Percentiles rank a stretch among this genome's conserved stretches.
These are phyloP conservation scores for Xerus inauris DNA, from an alignment of 2,113 vertebrate genomes.

Conservation along the genomic window DNA sequence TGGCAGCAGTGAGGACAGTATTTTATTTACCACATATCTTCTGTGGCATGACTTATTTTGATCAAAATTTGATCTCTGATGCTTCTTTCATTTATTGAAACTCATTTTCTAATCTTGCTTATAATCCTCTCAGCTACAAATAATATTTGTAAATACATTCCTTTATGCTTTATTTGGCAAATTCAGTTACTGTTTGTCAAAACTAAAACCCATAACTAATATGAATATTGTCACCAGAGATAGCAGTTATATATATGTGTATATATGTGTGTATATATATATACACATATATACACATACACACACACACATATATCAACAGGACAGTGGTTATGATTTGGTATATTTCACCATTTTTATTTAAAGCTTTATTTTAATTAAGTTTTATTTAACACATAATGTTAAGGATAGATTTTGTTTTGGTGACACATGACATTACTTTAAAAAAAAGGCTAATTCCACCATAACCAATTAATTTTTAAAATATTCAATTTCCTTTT, in stretches of 20 bases:
- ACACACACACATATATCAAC: not conserved
- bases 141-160: not conserved
- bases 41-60: not conserved
- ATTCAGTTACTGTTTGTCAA: not conserved
- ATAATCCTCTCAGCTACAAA: not conserved
- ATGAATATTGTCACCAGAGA: not conserved
- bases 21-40: not conserved
- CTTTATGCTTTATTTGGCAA: not conserved
- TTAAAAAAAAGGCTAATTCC: not conserved
- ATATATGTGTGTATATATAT: no score
- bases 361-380: no score
- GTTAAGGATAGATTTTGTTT: not conserved
- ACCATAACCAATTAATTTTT: not conserved
- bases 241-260: not conserved
- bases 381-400: no score
- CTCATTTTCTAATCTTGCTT: not conserved
- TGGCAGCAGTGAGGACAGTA: not conserved
- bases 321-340: not conserved
- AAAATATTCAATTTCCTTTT: not conserved
- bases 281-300: no score
- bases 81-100: not conserved
- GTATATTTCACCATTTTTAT: no score
- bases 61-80: not conserved
- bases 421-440: not conserved
- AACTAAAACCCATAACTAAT: not conserved